Evolutionary conservation across 2,113 vertebrate genomes (phyloP).

Genomic region (Daboia siamensis): DNA sequence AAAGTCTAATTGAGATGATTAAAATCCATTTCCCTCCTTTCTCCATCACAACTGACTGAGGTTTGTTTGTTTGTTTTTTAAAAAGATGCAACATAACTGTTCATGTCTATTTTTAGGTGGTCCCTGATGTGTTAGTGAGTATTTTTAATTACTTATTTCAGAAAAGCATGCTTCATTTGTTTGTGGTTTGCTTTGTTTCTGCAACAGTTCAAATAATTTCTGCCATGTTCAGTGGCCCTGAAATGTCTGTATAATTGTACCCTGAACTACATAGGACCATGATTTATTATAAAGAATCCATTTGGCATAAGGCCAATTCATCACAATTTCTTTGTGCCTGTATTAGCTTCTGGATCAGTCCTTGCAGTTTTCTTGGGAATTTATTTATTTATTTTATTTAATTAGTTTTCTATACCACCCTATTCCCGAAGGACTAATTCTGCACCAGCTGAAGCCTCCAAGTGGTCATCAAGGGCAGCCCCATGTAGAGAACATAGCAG

Average conservation of each 20-base stretch:
- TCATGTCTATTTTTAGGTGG: fast-evolving
- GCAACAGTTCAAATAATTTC: neutral
- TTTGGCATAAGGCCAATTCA: neutral
- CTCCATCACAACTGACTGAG: neutral
- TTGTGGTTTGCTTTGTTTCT: neutral
- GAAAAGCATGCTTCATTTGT: neutral
- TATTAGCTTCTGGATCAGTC: neutral
- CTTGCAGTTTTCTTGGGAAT: neutral
- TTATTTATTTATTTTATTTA: no score
- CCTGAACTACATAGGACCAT: neutral
- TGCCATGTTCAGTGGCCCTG: neutral
- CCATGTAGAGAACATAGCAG: no score
- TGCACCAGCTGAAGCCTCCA: no score
- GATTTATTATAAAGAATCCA: neutral
- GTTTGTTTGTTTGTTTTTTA: no score
- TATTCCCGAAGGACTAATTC: no score
- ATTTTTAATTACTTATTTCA: neutral
- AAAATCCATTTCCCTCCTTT: neutral
- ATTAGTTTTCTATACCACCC: no score
- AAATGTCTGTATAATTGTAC: neutral
- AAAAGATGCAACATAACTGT: neutral
- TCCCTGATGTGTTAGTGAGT: fast-evolving
- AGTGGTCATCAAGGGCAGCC: no score
- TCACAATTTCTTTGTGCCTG: neutral
- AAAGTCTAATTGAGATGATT: neutral